Conservation (phyloP, 2,113 vertebrate genomes). For the Alligator mississippiensis region DNA sequence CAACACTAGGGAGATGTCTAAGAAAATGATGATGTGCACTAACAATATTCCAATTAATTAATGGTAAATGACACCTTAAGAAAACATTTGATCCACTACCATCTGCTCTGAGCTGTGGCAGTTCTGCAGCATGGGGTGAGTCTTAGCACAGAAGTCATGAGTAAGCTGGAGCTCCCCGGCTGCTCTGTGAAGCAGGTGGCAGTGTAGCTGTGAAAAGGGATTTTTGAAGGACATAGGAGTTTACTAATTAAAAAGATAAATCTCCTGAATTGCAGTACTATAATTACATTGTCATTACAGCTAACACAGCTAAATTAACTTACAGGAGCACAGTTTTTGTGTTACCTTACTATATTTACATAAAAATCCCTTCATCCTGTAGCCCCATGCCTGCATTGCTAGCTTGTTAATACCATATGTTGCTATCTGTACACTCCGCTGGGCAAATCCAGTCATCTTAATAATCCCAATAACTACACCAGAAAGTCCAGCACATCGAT, state of each 20-base stretch:
- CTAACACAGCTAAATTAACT: constrained; percentile 32
- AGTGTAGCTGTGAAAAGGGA: constrained; percentile 32
- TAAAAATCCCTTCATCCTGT: constrained; percentile 40
- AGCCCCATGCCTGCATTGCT: constrained; percentile 32
- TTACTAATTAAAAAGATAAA: constrained; percentile 72
- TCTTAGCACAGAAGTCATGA: not conserved
- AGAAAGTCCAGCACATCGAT: constrained; percentile 29
- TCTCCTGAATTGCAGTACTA: constrained; percentile 51
- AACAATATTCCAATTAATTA: constrained; percentile 61
- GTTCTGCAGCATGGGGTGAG: not conserved
- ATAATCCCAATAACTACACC: constrained; percentile 9
- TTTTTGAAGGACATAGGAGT: constrained; percentile 62
- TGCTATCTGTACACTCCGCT: constrained; percentile 20
- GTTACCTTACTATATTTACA: constrained; percentile 26
- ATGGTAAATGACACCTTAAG: constrained; percentile 45
- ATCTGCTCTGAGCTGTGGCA: constrained; percentile 64
- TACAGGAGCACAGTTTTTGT: constrained; percentile 37
- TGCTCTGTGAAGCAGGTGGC: constrained; percentile 67
- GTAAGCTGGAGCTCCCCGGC: constrained; percentile 16
- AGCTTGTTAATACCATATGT: constrained; percentile 50
- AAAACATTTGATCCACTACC: constrained; percentile 10
- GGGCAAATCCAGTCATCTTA: constrained; percentile 42
- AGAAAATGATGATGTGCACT: not conserved
- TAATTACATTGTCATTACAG: constrained; percentile 51
- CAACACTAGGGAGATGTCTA: constrained; percentile 4